These are phyloP conservation scores for Delia radicum DNA, from an alignment of 1,140 invertebrate species.

Conservation along the genomic window DNA sequence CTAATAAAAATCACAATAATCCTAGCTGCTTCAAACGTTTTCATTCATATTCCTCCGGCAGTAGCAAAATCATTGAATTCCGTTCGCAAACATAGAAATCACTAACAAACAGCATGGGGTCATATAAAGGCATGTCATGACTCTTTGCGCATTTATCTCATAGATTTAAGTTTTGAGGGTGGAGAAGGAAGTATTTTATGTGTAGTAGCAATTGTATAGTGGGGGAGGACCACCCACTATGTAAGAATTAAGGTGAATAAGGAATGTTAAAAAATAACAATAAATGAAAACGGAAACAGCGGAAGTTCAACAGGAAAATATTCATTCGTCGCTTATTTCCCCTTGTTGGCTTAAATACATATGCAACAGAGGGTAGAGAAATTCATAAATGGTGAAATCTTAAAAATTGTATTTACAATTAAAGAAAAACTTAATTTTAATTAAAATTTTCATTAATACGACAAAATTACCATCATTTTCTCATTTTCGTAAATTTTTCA, in stretches of 20 bases:
- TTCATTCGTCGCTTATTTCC: slow-evolving; percentile 55
- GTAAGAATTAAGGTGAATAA: background rate
- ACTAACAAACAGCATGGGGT: slow-evolving; percentile 11
- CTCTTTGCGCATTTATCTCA: slow-evolving; percentile 12
- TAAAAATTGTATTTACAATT: too few species aligned
- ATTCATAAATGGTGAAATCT: too few species aligned
- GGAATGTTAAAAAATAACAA: background rate
- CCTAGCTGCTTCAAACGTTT: slow-evolving; percentile 26
- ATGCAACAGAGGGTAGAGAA: too few species aligned
- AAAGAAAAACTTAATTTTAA: too few species aligned
- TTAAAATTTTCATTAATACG: too few species aligned
- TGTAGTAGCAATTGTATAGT: background rate
- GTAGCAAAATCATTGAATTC: background rate
- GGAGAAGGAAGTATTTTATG: background rate
- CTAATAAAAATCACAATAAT: slow-evolving; percentile 57
- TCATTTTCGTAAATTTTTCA: too few species aligned
- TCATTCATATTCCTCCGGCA: background rate
- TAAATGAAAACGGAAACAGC: background rate
- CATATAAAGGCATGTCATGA: slow-evolving; percentile 9
- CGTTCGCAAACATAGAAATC: slow-evolving; percentile 17
- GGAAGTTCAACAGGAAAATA: slow-evolving; percentile 43
- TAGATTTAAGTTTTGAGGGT: background rate
- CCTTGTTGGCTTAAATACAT: background rate
- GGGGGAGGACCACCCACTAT: background rate
- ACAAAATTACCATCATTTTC: too few species aligned